phyloP scores from a whole-genome alignment of 2,797 vertebrate genomes.

The Hoplostethus atlanticus region DNA sequence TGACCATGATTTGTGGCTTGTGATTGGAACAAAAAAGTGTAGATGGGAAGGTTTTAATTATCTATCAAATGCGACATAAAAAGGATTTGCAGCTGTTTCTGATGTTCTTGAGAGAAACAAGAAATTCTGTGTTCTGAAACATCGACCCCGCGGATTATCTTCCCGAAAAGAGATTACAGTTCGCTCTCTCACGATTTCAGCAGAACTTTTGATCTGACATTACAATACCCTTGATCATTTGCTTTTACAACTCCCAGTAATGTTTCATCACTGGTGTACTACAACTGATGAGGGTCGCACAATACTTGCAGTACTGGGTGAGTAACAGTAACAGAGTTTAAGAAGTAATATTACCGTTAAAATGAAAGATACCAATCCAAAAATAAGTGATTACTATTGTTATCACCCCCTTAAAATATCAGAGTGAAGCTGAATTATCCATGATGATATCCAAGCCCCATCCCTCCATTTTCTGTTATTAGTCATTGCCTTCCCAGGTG shows the following conservation, averaged over 20 bases:
- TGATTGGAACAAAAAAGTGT: conserved; percentile 10
- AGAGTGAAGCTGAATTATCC: too few relatives aligned
- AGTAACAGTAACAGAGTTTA: background rate
- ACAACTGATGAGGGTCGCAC: background rate
- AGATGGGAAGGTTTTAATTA: conserved; percentile 1
- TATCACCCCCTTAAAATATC: too few relatives aligned
- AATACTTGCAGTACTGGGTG: too few relatives aligned
- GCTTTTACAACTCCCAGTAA: conserved; percentile 18
- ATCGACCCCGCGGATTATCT: conserved; percentile 6
- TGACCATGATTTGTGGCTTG: background rate
- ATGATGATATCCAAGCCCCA: too few relatives aligned
- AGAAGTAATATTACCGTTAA: background rate
- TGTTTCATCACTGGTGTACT: conserved; percentile 9
- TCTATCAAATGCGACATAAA: conserved; percentile 9
- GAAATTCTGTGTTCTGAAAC: conserved; percentile 19
- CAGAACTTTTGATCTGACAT: conserved; percentile 38
- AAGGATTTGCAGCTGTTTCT: conserved; percentile 19
- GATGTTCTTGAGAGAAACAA: conserved; percentile 28
- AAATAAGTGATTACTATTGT: too few relatives aligned
- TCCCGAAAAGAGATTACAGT: conserved; percentile 28
- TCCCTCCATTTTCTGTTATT: background rate
- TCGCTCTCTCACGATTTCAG: conserved; percentile 22
- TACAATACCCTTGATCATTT: conserved; percentile 20
- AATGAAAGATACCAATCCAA: background rate
- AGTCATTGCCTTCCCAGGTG: background rate